Conservation (phyloP, 2,113 vertebrate species). For the Nerophis lumbriciformis region DNA sequence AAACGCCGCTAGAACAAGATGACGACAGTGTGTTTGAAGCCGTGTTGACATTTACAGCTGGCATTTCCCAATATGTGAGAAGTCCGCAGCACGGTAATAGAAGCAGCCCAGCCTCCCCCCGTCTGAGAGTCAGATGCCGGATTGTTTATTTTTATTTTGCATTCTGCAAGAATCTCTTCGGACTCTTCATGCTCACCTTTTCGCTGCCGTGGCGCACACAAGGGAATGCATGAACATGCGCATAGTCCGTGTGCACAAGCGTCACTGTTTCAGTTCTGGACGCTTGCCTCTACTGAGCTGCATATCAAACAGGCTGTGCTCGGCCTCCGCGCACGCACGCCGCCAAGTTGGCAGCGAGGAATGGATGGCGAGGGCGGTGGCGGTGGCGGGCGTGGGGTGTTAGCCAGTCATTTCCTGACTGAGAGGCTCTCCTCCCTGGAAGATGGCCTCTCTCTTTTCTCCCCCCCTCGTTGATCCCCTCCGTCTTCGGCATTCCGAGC, state of each 20-base stretch:
- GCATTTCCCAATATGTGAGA: constrained; percentile 47
- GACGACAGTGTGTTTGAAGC: constrained; percentile 22
- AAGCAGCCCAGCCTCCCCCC: constrained; percentile 12
- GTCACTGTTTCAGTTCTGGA: constrained; percentile 2
- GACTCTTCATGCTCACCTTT: constrained; percentile 10
- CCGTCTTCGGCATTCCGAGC: constrained; percentile 38
- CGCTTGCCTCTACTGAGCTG: constrained; percentile 33
- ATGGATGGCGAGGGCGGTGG: neutral
- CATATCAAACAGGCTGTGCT: constrained; percentile 61
- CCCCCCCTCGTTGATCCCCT: constrained; percentile 11
- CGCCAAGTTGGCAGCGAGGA: constrained; percentile 34
- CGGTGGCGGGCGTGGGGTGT: neutral
- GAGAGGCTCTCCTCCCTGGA: constrained; percentile 45
- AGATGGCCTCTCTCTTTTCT: constrained; percentile 37
- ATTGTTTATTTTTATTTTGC: constrained; percentile 7
- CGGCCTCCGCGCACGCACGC: constrained; percentile 36
- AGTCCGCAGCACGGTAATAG: constrained; percentile 6
- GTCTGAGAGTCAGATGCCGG: constrained; percentile 15
- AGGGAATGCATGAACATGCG: neutral
- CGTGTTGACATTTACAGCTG: constrained; percentile 47
- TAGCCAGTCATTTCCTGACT: constrained; percentile 56
- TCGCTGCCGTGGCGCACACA: constrained; percentile 2
- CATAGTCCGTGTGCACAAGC: neutral
- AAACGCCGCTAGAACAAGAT: constrained; percentile 7
- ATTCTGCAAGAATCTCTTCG: neutral